Conservation (phyloP, 2,797 vertebrate genomes). For the Amblyopsis hoosieri region DNA sequence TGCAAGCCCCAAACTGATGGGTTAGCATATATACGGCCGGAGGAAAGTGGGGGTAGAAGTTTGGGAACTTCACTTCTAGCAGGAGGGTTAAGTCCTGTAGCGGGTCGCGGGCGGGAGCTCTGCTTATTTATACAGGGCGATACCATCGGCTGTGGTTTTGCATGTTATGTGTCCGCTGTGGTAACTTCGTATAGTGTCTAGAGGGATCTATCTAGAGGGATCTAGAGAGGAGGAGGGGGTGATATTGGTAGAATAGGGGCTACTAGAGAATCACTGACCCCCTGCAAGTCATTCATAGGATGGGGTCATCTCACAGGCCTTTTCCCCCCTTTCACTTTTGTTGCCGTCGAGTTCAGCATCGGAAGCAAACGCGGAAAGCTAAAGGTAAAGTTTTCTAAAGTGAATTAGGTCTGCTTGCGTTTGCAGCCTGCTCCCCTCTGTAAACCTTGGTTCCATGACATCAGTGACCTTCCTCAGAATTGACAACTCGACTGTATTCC, state of each 20-base stretch:
- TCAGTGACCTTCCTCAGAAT: constrained; percentile 23
- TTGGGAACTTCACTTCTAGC: constrained; percentile 13
- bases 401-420: constrained; percentile 4
- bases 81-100: constrained; percentile 10
- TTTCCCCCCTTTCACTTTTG: constrained; percentile 48
- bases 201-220: constrained; percentile 27
- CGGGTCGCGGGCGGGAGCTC: not conserved
- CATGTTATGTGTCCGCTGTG: constrained; percentile 11
- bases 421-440: not conserved
- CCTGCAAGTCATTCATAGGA: constrained; percentile 71
- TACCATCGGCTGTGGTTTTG: too few species aligned
- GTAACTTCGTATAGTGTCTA: constrained; percentile 16
- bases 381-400: constrained; percentile 38
- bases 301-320: constrained; percentile 66
- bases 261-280: constrained; percentile 51
- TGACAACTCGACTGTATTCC: constrained; percentile 33
- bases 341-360: constrained; percentile 41
- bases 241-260: constrained; percentile 36
- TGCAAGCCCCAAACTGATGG: constrained; percentile 61
- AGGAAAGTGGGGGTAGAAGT: constrained; percentile 29
- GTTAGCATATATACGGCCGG: constrained; percentile 24
- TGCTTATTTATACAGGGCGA: too few species aligned
- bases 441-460: not conserved
- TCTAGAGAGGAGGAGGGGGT: constrained; percentile 12
- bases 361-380: constrained; percentile 51